Percentiles rank a stretch among this genome's conserved stretches.
Evolutionary conservation across 2,113 vertebrate species (phyloP).

Genomic region (Electrona antarctica): DNA sequence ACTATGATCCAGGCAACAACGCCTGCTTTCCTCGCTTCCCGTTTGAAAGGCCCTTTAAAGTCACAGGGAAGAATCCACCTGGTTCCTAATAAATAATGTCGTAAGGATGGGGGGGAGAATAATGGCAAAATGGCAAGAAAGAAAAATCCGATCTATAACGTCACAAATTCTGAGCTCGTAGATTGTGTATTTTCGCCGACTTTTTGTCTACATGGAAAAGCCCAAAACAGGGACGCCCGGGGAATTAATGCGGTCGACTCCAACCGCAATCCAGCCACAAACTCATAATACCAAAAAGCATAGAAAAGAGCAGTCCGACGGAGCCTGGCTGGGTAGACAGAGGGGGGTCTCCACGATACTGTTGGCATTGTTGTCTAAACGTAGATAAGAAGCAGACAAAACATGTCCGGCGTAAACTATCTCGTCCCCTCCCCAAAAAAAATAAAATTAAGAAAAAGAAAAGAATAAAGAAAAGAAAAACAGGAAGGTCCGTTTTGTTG

Average conservation of each 20-base stretch:
- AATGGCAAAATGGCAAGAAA: too few species aligned
- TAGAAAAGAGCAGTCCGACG: constrained; percentile 43
- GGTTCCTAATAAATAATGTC: too few species aligned
- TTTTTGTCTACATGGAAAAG: constrained; percentile 9
- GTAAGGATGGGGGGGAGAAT: too few species aligned
- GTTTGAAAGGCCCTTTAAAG: too few species aligned
- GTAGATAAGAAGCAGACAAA: constrained; percentile 38
- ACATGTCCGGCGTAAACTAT: constrained; percentile 44
- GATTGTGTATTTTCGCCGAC: too few species aligned
- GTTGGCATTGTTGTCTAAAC: constrained; percentile 31
- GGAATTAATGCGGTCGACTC: too few species aligned
- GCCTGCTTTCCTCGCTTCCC: too few species aligned
- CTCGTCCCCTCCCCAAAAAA: constrained; percentile 5
- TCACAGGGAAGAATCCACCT: too few species aligned
- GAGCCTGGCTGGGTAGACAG: constrained; percentile 14
- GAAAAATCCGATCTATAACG: too few species aligned
- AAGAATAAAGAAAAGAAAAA: background rate
- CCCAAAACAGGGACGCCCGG: background rate
- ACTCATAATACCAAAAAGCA: constrained; percentile 44
- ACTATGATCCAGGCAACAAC: too few species aligned
- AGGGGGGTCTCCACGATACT: constrained; percentile 30
- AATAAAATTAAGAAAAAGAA: too few species aligned
- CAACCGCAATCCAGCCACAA: background rate
- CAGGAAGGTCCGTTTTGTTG: constrained; percentile 48
- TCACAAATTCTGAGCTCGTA: too few species aligned